Conservation (phyloP, 2,113 vertebrate species). For the Channa argus region DNA sequence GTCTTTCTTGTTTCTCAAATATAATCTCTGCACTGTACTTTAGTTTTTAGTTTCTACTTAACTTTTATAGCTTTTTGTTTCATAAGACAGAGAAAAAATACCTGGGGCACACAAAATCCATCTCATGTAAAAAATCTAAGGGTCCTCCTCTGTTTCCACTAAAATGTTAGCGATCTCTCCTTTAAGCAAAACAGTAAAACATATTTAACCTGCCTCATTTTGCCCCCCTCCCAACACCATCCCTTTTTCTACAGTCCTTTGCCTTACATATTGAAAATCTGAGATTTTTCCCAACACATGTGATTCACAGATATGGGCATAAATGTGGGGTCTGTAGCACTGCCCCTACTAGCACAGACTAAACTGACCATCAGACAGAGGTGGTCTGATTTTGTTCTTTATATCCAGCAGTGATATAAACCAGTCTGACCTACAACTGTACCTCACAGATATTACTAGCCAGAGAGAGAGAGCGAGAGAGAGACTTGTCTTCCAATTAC, state of each 20-base stretch:
- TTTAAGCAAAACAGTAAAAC: not conserved
- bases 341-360: constrained; percentile 14
- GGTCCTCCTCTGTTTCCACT: not conserved
- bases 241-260: not conserved
- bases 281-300: not conserved
- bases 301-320: constrained; percentile 32
- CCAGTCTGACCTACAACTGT: constrained; percentile 75
- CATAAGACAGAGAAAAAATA: too few relatives aligned
- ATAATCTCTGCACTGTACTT: not conserved
- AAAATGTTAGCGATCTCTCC: too few relatives aligned
- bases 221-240: not conserved
- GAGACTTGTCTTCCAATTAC: constrained; percentile 72
- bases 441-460: constrained; percentile 74
- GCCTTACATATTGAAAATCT: not conserved
- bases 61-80: not conserved
- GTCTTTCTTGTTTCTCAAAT: not conserved
- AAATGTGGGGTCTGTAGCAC: constrained; percentile 21
- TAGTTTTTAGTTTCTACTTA: not conserved
- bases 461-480: constrained; percentile 54
- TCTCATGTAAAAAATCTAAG: not conserved
- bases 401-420: constrained; percentile 60
- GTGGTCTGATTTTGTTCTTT: constrained; percentile 61
- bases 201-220: not conserved
- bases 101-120: not conserved
- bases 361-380: constrained; percentile 47